Conservation (phyloP, 2,888 invertebrate genomes). For the Rhimphoctona megacephalus region DNA sequence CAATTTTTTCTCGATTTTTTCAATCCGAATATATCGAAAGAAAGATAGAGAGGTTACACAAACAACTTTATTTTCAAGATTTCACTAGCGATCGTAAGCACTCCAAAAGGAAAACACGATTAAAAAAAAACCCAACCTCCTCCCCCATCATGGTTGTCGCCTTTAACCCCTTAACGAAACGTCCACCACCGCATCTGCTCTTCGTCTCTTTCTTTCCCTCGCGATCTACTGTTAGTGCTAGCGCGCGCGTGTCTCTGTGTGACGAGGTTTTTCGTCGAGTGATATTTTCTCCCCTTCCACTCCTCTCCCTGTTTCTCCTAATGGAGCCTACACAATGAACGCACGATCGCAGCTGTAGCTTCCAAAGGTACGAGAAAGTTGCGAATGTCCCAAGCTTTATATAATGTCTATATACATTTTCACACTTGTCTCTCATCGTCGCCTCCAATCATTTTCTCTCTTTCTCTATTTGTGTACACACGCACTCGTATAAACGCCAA, state of each 20-base stretch:
- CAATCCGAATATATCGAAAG: neutral
- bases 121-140: slow-evolving; percentile 55
- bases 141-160: slow-evolving; percentile 25
- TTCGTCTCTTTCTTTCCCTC: slow-evolving; percentile 28
- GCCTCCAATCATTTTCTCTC: neutral
- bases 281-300: neutral
- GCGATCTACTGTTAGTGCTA: neutral
- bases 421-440: neutral
- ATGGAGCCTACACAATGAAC: slow-evolving; percentile 49
- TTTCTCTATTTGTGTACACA: neutral
- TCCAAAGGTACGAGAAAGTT: slow-evolving; percentile 16
- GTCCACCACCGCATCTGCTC: slow-evolving; percentile 64
- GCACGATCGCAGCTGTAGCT: slow-evolving; percentile 36
- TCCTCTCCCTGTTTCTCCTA: slow-evolving; percentile 6
- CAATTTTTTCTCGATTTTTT: slow-evolving; percentile 6
- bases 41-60: neutral
- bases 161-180: slow-evolving; percentile 52
- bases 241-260: slow-evolving; percentile 12
- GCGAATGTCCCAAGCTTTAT: slow-evolving; percentile 4
- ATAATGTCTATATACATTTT: slow-evolving; percentile 10
- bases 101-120: slow-evolving; percentile 61
- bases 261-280: slow-evolving; percentile 2
- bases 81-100: slow-evolving; percentile 32
- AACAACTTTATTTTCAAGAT: neutral
- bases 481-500: neutral